These are phyloP conservation scores for Taxidea taxus DNA, from an alignment of 2,113 vertebrate species.

Conservation along the genomic window DNA sequence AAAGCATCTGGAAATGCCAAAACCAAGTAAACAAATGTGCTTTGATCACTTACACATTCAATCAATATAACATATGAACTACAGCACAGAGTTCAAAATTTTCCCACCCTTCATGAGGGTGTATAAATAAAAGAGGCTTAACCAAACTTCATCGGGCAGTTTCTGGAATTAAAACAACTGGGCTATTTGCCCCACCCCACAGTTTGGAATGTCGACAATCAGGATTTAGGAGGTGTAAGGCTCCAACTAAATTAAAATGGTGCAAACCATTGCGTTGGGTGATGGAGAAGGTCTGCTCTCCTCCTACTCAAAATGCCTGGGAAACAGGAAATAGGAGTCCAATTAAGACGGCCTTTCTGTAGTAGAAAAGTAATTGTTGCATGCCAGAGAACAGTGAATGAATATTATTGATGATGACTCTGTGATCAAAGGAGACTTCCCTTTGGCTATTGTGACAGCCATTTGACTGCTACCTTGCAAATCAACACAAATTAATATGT, in stretches of 20 bases:
- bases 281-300: not conserved
- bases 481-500: constrained; percentile 17
- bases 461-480: not conserved
- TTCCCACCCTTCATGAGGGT: not conserved
- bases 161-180: constrained; percentile 46
- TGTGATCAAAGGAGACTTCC: constrained; percentile 8
- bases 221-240: not conserved
- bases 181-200: not conserved
- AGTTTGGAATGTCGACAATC: constrained; percentile 56
- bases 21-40: not conserved
- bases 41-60: not conserved
- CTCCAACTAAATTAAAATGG: constrained; percentile 48
- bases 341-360: constrained; percentile 10
- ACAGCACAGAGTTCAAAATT: not conserved
- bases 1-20: not conserved
- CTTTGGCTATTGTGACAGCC: not conserved
- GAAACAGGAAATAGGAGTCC: constrained; percentile 65
- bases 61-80: not conserved
- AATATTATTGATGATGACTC: constrained; percentile 26
- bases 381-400: not conserved
- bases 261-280: not conserved
- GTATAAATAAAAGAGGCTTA: not conserved
- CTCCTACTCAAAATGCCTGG: constrained; percentile 31
- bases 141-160: not conserved
- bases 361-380: not conserved